Evolutionary conservation across 2,888 invertebrate species (phyloP).

Genomic region (Creontiades dilutus): DNA sequence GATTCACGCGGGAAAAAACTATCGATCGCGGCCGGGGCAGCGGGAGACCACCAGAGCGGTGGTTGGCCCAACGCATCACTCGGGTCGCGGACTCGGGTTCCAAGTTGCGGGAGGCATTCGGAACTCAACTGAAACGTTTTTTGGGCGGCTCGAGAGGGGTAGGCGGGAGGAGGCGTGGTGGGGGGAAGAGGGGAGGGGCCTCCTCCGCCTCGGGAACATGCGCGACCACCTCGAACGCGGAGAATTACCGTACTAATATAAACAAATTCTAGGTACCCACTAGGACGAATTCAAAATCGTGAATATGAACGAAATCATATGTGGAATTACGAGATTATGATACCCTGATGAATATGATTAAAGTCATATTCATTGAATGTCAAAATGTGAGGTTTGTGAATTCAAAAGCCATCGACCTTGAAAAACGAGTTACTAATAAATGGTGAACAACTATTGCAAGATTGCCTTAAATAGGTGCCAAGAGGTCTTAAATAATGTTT

Average conservation of each 20-base stretch:
- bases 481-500: too few relatives aligned
- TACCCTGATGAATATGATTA: too few relatives aligned
- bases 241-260: neutral
- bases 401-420: too few relatives aligned
- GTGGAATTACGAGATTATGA: too few relatives aligned
- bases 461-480: too few relatives aligned
- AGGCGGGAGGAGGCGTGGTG: neutral
- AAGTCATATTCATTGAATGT: too few relatives aligned
- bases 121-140: neutral
- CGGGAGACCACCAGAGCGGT: slow-evolving; percentile 13
- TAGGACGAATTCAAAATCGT: too few relatives aligned
- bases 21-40: slow-evolving; percentile 19
- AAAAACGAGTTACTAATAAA: too few relatives aligned
- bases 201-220: neutral
- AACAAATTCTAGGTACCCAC: too few relatives aligned
- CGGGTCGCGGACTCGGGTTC: neutral
- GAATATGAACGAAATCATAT: too few relatives aligned
- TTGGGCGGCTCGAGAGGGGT: neutral
- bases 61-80: neutral
- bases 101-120: neutral
- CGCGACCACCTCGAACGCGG: neutral
- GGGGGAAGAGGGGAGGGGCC: neutral
- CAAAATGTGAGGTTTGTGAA: too few relatives aligned
- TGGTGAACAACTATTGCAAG: too few relatives aligned
- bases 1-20: neutral